Evolutionary conservation across 2,797 vertebrate species (phyloP), one percentile per base, ranked within the genome.

Genomic region (Notoglanidium macrostoma): DNA sequence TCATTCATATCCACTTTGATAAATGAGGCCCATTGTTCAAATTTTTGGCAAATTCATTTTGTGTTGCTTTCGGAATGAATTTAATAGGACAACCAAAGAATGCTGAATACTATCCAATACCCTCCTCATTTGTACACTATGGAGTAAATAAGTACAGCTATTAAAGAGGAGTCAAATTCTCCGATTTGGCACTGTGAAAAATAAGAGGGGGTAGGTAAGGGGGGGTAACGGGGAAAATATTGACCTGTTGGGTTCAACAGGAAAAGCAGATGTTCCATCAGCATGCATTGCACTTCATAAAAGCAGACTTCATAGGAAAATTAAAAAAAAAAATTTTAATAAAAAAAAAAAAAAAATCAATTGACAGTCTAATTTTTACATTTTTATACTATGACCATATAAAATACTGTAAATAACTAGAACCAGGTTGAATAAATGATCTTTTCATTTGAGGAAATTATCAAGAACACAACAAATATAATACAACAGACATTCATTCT

Each of bases 181-280:
- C 19, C 26, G 8, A 80, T 80, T 19, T 5, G 40, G 21, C 32
- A 40, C 21, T 49, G 79, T 65, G 44, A 83, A 83, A 83, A 51
- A 29, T 65, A 67, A 21, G 3, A 2, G 12, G 26, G n/a, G 26
- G 15, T 2, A 26, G 26, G 11, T 5, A 7, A 21, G n/a, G 29
- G 2, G 17, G 15, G 1, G 23, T n/a, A 21, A 46, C 4, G 11
- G 46, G 61, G 63, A 68, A 83, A 83, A 83, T 83, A 51, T 67
- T 83, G 81, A 85, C 59, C n/a, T 85, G 59, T 51, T 23, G 57
- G 51, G 63, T 77, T 85, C 84, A 76, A 85, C 26, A n/a, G 54
- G 57, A 63, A 59, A 51, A 76, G 57, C 84, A 73, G 57, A 83
- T 83, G 81, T 68, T 68, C 17, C 59, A 51, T 54, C 17, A 54